A percentile compares a stretch with the other conserved stretches of the same genome.
phyloP scores from a whole-genome alignment of 2,113 vertebrate genomes.

The Ammospiza nelsoni region DNA sequence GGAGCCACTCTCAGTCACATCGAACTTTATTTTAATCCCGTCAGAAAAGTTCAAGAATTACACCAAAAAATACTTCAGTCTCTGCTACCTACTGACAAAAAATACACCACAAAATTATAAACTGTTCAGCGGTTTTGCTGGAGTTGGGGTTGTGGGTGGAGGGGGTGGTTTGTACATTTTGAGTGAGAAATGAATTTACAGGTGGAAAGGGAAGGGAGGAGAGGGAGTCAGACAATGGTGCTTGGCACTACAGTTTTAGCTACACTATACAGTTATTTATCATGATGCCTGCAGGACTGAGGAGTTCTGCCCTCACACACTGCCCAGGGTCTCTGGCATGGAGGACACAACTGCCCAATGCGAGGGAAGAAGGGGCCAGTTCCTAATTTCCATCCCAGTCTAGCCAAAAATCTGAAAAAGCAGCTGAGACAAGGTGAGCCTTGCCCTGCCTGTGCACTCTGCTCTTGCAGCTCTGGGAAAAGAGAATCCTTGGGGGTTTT shows the following conservation, averaged over 20 bases:
- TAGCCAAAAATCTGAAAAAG: conserved; percentile 29
- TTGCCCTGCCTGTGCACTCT: not conserved
- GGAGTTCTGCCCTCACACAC: conserved; percentile 54
- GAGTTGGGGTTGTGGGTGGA: conserved; percentile 50
- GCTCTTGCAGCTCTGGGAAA: not conserved
- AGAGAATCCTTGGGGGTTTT: not conserved
- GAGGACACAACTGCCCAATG: conserved; percentile 62
- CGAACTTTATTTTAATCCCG: conserved; percentile 85
- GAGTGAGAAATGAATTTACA: conserved; percentile 79
- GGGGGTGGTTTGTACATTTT: conserved; percentile 66
- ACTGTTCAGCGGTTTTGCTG: conserved; percentile 75
- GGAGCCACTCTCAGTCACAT: conserved; percentile 76
- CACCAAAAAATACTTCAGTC: conserved; percentile 88
- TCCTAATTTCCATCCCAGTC: conserved; percentile 54
- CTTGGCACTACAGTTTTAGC: conserved; percentile 75
- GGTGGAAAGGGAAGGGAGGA: conserved; percentile 62
- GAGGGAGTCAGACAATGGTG: conserved; percentile 51
- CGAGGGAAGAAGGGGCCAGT: not conserved
- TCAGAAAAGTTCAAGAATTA: conserved; percentile 86
- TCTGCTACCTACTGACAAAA: conserved; percentile 87
- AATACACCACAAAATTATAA: conserved; percentile 86
- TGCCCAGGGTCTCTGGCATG: conserved; percentile 26
- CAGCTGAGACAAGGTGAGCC: conserved; percentile 14
- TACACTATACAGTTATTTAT: conserved; percentile 71
- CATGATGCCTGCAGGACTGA: conserved; percentile 63